These are phyloP conservation scores for Grallaria varia DNA, from an alignment of 2,113 vertebrate genomes.

Conservation along the genomic window DNA sequence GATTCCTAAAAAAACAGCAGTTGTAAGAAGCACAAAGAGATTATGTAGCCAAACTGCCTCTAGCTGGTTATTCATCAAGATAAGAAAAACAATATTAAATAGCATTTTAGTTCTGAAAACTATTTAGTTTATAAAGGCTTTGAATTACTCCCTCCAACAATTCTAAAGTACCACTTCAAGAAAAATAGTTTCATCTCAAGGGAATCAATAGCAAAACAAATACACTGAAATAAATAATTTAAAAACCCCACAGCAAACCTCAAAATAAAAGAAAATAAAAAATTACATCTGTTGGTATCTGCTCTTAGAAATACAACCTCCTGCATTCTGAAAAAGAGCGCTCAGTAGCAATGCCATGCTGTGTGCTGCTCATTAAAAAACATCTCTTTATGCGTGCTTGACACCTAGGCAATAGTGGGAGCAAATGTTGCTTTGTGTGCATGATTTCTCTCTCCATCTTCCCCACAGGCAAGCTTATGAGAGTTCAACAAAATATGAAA, in stretches of 20 bases:
- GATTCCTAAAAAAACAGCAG: constrained; percentile 83
- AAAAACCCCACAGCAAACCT: not conserved
- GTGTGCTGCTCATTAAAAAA: not conserved
- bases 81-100: not conserved
- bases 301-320: not conserved
- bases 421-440: not conserved
- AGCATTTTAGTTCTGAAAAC: not conserved
- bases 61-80: not conserved
- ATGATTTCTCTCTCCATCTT: not conserved
- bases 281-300: not conserved
- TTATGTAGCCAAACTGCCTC: not conserved
- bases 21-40: not conserved
- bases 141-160: accelerated
- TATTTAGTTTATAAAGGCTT: not conserved
- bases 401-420: not conserved
- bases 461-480: not conserved
- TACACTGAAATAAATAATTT: not conserved
- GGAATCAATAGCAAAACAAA: not conserved
- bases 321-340: not conserved
- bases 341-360: not conserved
- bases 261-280: not conserved
- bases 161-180: not conserved
- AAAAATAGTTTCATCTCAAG: not conserved
- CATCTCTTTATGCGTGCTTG: not conserved
- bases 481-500: not conserved